Conservation (phyloP, 2,888 invertebrate species). For the Macrophya alboannulata region DNA sequence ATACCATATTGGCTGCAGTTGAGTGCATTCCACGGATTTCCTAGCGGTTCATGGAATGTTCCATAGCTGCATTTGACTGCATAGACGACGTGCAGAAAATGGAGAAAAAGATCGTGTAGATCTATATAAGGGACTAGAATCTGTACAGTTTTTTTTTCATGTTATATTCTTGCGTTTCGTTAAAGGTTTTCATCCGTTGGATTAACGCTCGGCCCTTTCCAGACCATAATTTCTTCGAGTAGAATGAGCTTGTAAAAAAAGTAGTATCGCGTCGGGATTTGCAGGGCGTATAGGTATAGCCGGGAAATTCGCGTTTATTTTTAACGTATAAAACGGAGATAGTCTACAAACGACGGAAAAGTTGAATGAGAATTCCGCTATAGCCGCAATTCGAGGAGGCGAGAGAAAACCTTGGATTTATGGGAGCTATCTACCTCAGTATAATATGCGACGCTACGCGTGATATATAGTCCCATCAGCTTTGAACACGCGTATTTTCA, state of each 20-base stretch:
- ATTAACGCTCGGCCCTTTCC: not conserved
- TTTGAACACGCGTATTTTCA: slow-evolving; percentile 36
- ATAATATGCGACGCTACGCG: slow-evolving; percentile 54
- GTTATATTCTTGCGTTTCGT: not conserved
- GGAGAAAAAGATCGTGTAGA: not conserved
- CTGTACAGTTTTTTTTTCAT: not conserved
- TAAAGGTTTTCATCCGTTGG: not conserved
- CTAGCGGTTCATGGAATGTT: not conserved
- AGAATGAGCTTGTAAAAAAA: slow-evolving; percentile 5
- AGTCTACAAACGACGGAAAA: slow-evolving; percentile 30
- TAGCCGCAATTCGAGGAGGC: slow-evolving; percentile 27
- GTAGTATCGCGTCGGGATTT: not conserved
- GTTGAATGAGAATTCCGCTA: slow-evolving; percentile 47
- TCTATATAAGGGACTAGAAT: not conserved
- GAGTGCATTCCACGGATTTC: not conserved
- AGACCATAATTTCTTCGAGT: slow-evolving; percentile 29
- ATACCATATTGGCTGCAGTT: slow-evolving; percentile 24
- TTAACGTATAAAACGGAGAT: slow-evolving; percentile 41
- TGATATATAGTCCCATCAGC: slow-evolving; percentile 46
- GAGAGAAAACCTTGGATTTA: slow-evolving; percentile 50
- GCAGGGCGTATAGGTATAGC: not conserved
- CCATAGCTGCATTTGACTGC: not conserved
- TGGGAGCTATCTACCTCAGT: slow-evolving; percentile 45
- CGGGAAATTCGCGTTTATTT: slow-evolving; percentile 30
- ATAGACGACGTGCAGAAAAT: not conserved